Percentiles rank a stretch among this genome's conserved stretches.
phyloP scores from a whole-genome alignment of 2,888 invertebrate species.

The Luffia ferchaultella region DNA sequence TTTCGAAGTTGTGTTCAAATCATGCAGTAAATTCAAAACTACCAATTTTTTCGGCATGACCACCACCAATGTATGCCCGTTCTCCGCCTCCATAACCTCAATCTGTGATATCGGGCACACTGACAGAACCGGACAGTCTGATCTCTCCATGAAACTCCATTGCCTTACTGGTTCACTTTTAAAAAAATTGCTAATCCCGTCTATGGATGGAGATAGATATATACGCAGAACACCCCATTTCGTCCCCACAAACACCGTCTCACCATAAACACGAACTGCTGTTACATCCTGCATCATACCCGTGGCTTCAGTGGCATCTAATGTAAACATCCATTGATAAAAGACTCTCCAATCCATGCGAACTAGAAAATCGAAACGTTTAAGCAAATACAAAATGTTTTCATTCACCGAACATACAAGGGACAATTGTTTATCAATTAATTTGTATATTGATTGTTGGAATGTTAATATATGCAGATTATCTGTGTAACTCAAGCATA shows the following conservation, averaged over 20 bases:
- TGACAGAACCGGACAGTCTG: constrained; percentile 33
- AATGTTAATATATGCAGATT: constrained; percentile 29
- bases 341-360: constrained; percentile 38
- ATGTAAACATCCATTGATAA: constrained; percentile 40
- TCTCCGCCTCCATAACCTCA: constrained; percentile 34
- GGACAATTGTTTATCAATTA: constrained; percentile 18
- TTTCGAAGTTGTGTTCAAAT: too few relatives aligned
- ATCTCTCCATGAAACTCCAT: constrained; percentile 36
- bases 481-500: constrained; percentile 28
- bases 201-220: constrained; percentile 32
- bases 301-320: constrained; percentile 29
- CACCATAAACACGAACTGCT: constrained; percentile 33
- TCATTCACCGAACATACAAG: constrained; percentile 21
- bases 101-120: constrained; percentile 35
- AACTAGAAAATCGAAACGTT: constrained; percentile 33
- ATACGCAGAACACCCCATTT: constrained; percentile 38
- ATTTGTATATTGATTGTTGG: constrained; percentile 27
- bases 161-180: constrained; percentile 32
- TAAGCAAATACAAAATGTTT: constrained; percentile 22
- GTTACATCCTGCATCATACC: constrained; percentile 33
- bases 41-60: constrained; percentile 49
- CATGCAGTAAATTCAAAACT: constrained; percentile 31
- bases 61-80: constrained; percentile 37
- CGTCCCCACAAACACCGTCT: constrained; percentile 40
- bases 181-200: constrained; percentile 34